Evolutionary conservation across 2,113 vertebrate genomes (phyloP), one percentile per base, ranked within the genome.

Genomic region (Hippocampus abdominalis): DNA sequence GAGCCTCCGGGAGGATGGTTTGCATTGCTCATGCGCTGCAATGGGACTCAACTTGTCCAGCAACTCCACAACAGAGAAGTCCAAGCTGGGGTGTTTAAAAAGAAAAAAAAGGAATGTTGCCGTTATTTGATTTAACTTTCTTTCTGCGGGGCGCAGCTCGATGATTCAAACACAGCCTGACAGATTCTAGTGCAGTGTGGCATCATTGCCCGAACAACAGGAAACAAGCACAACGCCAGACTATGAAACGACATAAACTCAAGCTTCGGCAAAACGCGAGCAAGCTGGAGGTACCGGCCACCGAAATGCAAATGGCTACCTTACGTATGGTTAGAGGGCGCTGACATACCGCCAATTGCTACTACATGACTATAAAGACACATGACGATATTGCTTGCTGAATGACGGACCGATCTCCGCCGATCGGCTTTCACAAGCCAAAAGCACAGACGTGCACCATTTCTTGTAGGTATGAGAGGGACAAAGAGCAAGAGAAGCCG

Each of bases 51-150:
- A 77, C 42, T 92, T 89, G 66, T 94, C 93, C 81, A 96, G 82
- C 81, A 97, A 83, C 68, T 96, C 93, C 64, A 93, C 86, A 65
- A 95, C 79, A 75, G 93, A 94, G 2, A 93, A 81, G 75, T 96
- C 89, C 0, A 91, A 92, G 83, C 97, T 98, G 67, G 1, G 68
- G 62, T 66, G 62, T 36, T 36, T 4, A 32, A 32, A 36, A 36
- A 36, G 7, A 36, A 4, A 12, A 73, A 7, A 51, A 27, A 54
- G 57, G 8, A 69, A 23, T n/a, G 48, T 42, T 62, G 60, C 64
- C 27, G 16, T 75, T 42, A 20, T 62, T 69, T 65, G 10, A 57
- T 49, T 79, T 16, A 42, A 16, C 36, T 49, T 57, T 67, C 15
- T 3, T 25, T 29, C 44, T 32, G 21, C 23, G 18, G 59, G 21